These are phyloP conservation scores for Amphilophus citrinellus DNA, from an alignment of 2,113 vertebrate species.

Conservation along the genomic window DNA sequence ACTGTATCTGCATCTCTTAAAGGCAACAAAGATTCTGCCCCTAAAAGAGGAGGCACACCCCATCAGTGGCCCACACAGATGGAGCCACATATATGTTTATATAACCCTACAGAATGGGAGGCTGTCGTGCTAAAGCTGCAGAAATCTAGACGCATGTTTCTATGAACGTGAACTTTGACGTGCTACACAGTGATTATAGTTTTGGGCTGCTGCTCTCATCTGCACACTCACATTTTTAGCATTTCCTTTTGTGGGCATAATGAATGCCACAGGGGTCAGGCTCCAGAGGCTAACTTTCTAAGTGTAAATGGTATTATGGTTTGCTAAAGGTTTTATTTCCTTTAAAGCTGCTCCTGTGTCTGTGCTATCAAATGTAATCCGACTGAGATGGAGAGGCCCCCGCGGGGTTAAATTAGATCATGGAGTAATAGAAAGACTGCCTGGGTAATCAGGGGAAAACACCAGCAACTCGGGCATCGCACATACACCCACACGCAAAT, in stretches of 20 bases:
- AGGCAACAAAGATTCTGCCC: background rate
- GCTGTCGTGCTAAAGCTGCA: rapidly evolving
- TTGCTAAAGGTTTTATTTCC: background rate
- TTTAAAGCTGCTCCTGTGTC: slow-evolving; percentile 7
- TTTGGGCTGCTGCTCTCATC: background rate
- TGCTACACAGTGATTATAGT: rapidly evolving
- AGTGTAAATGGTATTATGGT: background rate
- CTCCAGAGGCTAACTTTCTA: background rate
- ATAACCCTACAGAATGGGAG: background rate
- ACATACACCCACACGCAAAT: background rate
- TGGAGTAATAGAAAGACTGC: slow-evolving; percentile 25
- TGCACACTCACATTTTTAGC: background rate
- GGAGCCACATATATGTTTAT: no score
- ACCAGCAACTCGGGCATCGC: background rate
- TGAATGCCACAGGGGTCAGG: background rate
- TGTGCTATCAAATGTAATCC: slow-evolving; percentile 30
- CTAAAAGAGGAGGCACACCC: background rate
- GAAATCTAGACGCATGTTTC: background rate
- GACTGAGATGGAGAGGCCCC: slow-evolving; percentile 16
- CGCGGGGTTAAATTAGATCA: slow-evolving; percentile 26
- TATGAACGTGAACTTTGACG: background rate
- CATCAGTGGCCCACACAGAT: background rate
- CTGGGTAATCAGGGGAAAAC: slow-evolving; percentile 29
- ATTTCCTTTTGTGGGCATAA: background rate
- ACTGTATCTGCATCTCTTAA: background rate